These are phyloP conservation scores for Leptopilina clavipes DNA, from an alignment of 1,140 invertebrate species.

Conservation along the genomic window DNA sequence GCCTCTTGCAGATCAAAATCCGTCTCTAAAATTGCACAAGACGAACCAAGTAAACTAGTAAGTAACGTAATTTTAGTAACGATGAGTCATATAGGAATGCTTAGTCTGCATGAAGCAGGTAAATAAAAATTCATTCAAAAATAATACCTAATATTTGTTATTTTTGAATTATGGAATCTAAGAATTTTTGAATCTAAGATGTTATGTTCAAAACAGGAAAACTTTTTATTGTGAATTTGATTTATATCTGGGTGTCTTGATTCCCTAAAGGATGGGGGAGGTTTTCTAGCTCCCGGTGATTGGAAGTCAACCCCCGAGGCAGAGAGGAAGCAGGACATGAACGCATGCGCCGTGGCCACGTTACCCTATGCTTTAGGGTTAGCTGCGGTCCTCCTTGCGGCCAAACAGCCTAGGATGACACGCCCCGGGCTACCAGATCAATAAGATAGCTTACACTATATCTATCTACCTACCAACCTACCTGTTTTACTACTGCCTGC, in stretches of 20 bases:
- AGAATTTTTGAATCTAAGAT: too few relatives aligned
- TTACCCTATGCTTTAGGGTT: slow-evolving; percentile 73
- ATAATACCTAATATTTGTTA: too few relatives aligned
- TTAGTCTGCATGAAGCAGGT: too few relatives aligned
- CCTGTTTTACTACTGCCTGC: slow-evolving; percentile 47
- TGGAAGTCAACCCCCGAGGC: slow-evolving; percentile 72
- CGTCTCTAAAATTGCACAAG: too few relatives aligned
- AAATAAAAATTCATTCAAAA: too few relatives aligned
- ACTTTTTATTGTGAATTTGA: slow-evolving; percentile 46
- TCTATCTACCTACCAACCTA: slow-evolving; percentile 59
- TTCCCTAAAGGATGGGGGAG: slow-evolving; percentile 65
- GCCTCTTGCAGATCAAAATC: neutral
- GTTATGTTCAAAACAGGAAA: neutral
- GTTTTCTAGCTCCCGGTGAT: slow-evolving; percentile 74
- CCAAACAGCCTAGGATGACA: slow-evolving; percentile 74
- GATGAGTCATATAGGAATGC: too few relatives aligned
- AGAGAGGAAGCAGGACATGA: slow-evolving; percentile 53
- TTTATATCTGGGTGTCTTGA: slow-evolving; percentile 61
- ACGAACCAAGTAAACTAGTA: too few relatives aligned
- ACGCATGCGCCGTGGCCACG: slow-evolving; percentile 63
- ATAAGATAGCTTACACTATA: slow-evolving; percentile 74
- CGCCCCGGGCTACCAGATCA: slow-evolving; percentile 76
- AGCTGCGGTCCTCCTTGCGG: slow-evolving; percentile 75
- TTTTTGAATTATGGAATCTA: too few relatives aligned
- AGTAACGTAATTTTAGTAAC: too few relatives aligned